Base-by-base conservation (phyloP, 2,113 vertebrate species). In the Spizaetus ornatus region DNA sequence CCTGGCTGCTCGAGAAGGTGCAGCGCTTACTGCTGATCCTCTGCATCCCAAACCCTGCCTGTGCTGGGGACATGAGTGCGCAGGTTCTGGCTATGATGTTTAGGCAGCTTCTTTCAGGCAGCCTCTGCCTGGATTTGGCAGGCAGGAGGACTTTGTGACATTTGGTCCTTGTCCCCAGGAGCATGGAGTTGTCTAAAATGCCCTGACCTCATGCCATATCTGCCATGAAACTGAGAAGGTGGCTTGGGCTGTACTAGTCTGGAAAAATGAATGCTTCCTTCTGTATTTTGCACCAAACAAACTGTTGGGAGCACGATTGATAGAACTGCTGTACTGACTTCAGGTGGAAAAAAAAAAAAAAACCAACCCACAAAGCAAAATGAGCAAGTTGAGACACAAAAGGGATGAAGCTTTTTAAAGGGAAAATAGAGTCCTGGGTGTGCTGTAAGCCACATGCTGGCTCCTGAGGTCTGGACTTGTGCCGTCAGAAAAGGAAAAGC, bases 1-100 rank as follows among this genome's bases (percentile, higher is more conserved):
- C 69, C 58, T 0, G 0, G 17, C 36, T 74, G n/a, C 52, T 52
- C 0, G 1, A 70, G n/a, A 26, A 67, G n/a, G 11, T 38, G 47
- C 43, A 47, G 61, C 40, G 23, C 27, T 76, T 27, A 8, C 48
- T 65, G 53, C 20, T 50, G 29, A 53, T 27, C 48, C 74, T 31
- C 61, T 76, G 8, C 18, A 22, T 15, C 72, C 20, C 52, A 34
- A 86, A 52, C 27, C 67, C n/a, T 61, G 40, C 59, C 53, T 20
- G 13, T 43, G 21, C 47, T 52, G 80, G 73, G 56, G 22, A 62
- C 43, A 74, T 29, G 14, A 73, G 22, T 4, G 19, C 1, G 4
- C 22, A 50, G 52, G 11, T 67, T 67, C 50, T 47, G n/a, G 20
- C 15, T 67, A 5, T 20, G 42, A 47, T 34, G 8, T 45, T 93